Evolutionary conservation across 1,140 invertebrate species (phyloP).

Genomic region (Palaemon carinicauda): DNA sequence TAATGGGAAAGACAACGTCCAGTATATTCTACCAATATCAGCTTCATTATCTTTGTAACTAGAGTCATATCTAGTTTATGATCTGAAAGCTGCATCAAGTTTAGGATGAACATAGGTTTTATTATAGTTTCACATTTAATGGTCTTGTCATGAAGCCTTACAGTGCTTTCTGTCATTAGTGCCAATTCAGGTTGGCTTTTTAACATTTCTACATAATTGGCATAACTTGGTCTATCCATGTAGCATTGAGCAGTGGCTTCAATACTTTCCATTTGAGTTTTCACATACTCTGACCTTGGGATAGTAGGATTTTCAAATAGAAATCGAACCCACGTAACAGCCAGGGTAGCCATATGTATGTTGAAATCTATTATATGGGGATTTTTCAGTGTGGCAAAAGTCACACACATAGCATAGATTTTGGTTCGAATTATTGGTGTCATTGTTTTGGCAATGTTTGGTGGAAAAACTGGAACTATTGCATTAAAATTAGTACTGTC

Average conservation of each 20-base stretch:
- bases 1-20: slow-evolving; percentile 16
- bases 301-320: slow-evolving; percentile 9
- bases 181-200: slow-evolving; percentile 11
- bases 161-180: slow-evolving; percentile 49
- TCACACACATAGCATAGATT: slow-evolving; percentile 36
- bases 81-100: neutral
- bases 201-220: slow-evolving; percentile 15
- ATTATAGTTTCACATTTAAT: slow-evolving; percentile 50
- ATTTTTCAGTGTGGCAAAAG: slow-evolving; percentile 54
- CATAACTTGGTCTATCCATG: neutral
- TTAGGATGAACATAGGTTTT: slow-evolving; percentile 38
- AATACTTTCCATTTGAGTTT: neutral
- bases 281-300: slow-evolving; percentile 33
- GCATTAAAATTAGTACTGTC: slow-evolving; percentile 42
- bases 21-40: slow-evolving; percentile 40
- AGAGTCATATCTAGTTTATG: neutral
- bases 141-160: neutral
- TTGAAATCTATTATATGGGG: slow-evolving; percentile 49
- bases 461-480: slow-evolving; percentile 39
- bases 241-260: slow-evolving; percentile 28
- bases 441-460: slow-evolving; percentile 9
- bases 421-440: slow-evolving; percentile 21
- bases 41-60: neutral
- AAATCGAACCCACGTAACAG: slow-evolving; percentile 20
- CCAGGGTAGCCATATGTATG: slow-evolving; percentile 42